Conservation (phyloP, 1,140 invertebrate genomes). For the Colletes gigas region DNA sequence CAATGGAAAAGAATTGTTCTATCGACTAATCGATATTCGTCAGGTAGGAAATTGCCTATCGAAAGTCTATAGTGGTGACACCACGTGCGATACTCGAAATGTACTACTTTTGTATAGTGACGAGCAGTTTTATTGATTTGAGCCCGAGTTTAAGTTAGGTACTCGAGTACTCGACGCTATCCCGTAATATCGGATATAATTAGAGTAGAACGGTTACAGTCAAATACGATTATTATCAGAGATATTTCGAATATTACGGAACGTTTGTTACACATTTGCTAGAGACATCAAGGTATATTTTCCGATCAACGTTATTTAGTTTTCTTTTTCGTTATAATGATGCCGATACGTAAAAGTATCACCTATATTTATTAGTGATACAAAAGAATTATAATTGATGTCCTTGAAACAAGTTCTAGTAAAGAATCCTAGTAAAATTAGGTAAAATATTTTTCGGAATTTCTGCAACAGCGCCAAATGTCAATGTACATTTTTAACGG, state of each 20-base stretch:
- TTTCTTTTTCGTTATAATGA: too few relatives aligned
- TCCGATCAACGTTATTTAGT: too few relatives aligned
- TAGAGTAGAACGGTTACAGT: neutral
- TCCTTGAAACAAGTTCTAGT: too few relatives aligned
- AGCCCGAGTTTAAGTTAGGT: neutral
- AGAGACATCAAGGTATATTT: too few relatives aligned
- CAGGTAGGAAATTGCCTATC: neutral
- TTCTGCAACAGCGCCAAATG: neutral
- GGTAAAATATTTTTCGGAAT: too few relatives aligned
- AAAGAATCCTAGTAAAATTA: too few relatives aligned
- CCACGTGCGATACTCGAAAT: neutral
- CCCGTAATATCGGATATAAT: neutral
- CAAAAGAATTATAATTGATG: too few relatives aligned
- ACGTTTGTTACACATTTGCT: neutral
- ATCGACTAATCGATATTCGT: neutral
- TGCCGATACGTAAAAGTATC: too few relatives aligned
- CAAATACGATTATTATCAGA: neutral
- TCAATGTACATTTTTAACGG: neutral
- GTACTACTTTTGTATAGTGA: neutral
- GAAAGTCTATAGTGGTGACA: neutral
- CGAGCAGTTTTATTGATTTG: conserved; percentile 12
- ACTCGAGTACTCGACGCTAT: neutral
- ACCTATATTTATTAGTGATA: too few relatives aligned
- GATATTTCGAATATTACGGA: neutral
- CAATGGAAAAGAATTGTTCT: neutral